Evolutionary conservation across 2,888 invertebrate species (phyloP).

Genomic region (Drosophila paramelanica): DNA sequence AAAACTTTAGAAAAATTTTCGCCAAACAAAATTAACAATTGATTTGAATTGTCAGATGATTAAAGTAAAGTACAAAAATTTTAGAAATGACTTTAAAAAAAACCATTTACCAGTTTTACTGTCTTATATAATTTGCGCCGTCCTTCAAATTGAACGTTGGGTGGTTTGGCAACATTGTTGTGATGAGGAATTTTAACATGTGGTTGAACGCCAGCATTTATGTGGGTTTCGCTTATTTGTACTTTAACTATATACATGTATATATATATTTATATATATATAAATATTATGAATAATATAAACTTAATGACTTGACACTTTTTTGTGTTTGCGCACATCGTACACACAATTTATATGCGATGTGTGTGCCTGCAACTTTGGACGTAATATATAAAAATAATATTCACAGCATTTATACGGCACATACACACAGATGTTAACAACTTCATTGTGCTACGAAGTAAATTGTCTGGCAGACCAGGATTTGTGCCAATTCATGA

Average conservation of each 20-base stretch:
- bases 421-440: slow-evolving; percentile 17
- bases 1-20: too few species aligned
- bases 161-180: slow-evolving; percentile 13
- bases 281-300: slow-evolving; percentile 66
- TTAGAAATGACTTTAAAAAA: slow-evolving; percentile 8
- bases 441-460: slow-evolving; percentile 44
- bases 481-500: slow-evolving; percentile 64
- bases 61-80: neutral
- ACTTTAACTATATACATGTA: slow-evolving; percentile 30
- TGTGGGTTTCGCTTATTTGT: slow-evolving; percentile 54
- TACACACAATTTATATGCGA: slow-evolving; percentile 25
- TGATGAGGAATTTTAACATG: slow-evolving; percentile 45
- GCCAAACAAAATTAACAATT: neutral
- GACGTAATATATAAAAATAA: slow-evolving; percentile 43
- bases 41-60: neutral
- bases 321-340: slow-evolving; percentile 22
- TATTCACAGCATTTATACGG: slow-evolving; percentile 36
- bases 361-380: slow-evolving; percentile 19
- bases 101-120: slow-evolving; percentile 2
- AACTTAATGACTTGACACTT: slow-evolving; percentile 67
- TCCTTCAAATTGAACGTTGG: slow-evolving; percentile 33
- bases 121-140: too few species aligned
- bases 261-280: slow-evolving; percentile 6
- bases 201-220: slow-evolving; percentile 29
- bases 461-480: slow-evolving; percentile 43